Conservation (phyloP, 2,888 invertebrate genomes). For the Dicranocentrus wangi region DNA sequence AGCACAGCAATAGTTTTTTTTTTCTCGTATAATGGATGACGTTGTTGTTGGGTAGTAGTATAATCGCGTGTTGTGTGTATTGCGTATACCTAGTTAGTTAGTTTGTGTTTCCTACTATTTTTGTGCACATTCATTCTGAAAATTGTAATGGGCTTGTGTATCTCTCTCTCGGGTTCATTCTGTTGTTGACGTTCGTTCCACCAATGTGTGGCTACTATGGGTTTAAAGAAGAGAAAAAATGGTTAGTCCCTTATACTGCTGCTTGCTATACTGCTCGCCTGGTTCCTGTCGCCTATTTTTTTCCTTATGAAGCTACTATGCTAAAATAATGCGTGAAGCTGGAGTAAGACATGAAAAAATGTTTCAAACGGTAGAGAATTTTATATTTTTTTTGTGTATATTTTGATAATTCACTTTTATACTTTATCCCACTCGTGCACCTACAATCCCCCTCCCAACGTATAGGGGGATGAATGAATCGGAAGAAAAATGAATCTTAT, state of each 20-base stretch:
- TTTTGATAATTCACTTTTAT: no score
- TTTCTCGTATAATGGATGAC: background rate
- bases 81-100: background rate
- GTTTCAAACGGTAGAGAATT: background rate
- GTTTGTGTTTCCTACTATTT: background rate
- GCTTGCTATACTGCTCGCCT: background rate
- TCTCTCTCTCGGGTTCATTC: background rate
- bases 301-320: no score
- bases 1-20: no score
- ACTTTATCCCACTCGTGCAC: no score
- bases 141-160: constrained; percentile 11
- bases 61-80: constrained; percentile 6
- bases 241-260: no score
- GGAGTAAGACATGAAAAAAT: background rate
- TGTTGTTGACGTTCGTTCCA: background rate
- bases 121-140: constrained; percentile 12
- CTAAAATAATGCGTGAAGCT: constrained; percentile 1
- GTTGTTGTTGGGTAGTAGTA: background rate
- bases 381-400: background rate
- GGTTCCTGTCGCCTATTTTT: background rate
- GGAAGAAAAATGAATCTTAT: background rate
- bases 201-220: no score
- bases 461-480: background rate
- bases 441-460: background rate
- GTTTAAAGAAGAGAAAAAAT: no score